Conservation (phyloP, 2,888 invertebrate genomes). For the Griposia aprilina region DNA sequence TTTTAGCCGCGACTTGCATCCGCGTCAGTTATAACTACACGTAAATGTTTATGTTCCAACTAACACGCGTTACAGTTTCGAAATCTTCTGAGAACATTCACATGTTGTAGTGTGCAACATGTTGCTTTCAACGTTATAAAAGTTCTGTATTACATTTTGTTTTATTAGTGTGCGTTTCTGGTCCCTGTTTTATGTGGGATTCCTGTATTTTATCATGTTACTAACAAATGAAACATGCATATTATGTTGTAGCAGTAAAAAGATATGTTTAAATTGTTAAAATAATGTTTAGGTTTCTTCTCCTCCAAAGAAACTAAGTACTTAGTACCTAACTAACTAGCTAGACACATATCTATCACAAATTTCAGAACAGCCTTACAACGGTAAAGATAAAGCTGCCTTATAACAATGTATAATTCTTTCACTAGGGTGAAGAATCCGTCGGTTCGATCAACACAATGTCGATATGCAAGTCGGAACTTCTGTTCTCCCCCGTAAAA, state of each 20-base stretch:
- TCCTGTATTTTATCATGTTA: neutral
- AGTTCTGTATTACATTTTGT: conserved; percentile 26
- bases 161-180: conserved; percentile 29
- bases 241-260: neutral
- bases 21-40: conserved; percentile 82
- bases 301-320: neutral
- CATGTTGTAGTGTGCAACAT: conserved; percentile 67
- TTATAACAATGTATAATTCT: conserved; percentile 20
- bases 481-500: conserved; percentile 97
- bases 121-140: conserved; percentile 62
- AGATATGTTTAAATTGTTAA: too few relatives aligned
- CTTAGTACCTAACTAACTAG: too few relatives aligned
- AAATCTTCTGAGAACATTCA: conserved; percentile 83
- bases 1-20: conserved; percentile 82
- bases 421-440: conserved; percentile 92
- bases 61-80: conserved; percentile 82
- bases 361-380: neutral
- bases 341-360: neutral
- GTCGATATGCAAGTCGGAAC: conserved; percentile 97
- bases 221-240: neutral
- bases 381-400: too few relatives aligned
- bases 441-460: conserved; percentile 94
- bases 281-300: neutral
- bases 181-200: conserved; percentile 8
- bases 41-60: conserved; percentile 87